Evolutionary conservation across 2,113 vertebrate species (phyloP), one percentile per base, ranked within the genome.

Genomic region (Caranx ignobilis): DNA sequence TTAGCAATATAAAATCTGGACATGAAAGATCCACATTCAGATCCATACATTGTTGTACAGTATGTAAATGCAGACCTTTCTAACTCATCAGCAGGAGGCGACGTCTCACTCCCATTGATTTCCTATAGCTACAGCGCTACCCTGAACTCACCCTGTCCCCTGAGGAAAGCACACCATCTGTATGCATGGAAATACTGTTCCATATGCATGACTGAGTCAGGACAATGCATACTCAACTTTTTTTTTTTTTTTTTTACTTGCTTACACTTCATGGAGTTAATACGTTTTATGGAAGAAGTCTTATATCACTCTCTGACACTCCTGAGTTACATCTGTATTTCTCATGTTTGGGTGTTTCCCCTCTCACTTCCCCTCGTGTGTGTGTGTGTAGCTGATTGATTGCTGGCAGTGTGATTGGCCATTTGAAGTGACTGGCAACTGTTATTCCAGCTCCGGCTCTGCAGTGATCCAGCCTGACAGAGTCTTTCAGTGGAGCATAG

Each of bases 121-220:
- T 85, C 81, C 75, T 59, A 71, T 88, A 72, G 77, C n/a, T 77
- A 66, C 70, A 65, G 43, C 52, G 56, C 57, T 50, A 35, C 31
- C 39, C 48, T 83, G 75, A 71, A 82, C 76, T 83, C 76, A 66
- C 69, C 82, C 18, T 59, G 54, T 60, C 31, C 68, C 69, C 69
- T 10, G 80, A 59, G 62, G 60, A 19, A 66, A 41, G 61, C 83
- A 34, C 55, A 81, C 59, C 2, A 81, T 88, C 73, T 73, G n/a
- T 85, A 84, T 81, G 78, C 83, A 85, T 60, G 64, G 67, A 47
- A 43, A 71, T 67, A 39, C 79, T 83, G 34, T 66, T 92, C 54
- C 81, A 90, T 89, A 91, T 87, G 87, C 61, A 92, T 92, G 82
- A 91, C 66, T 73, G 65, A 66, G 7, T 45, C 4, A 1, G 54